These are phyloP conservation scores for Neodontobutis hainanensis DNA, from an alignment of 2,113 vertebrate species.

Conservation along the genomic window DNA sequence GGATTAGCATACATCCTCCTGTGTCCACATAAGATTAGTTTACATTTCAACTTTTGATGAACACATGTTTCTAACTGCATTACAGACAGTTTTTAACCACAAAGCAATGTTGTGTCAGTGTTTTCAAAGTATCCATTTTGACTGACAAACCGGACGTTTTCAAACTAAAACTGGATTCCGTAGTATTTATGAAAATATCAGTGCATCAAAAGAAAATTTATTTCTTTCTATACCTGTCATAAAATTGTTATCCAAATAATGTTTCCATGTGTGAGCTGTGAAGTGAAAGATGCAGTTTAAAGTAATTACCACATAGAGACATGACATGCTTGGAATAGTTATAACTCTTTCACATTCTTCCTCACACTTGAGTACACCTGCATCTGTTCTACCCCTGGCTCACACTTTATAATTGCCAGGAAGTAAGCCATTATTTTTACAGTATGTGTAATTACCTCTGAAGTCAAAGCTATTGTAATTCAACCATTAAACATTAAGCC, in stretches of 20 bases:
- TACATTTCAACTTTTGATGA: not conserved
- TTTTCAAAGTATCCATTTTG: too few species aligned
- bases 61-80: too few species aligned
- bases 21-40: not conserved
- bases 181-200: too few species aligned
- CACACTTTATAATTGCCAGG: constrained; percentile 18
- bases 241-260: not conserved
- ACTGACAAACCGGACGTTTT: too few species aligned
- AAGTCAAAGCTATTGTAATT: not conserved
- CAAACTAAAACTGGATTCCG: too few species aligned
- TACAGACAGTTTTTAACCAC: too few species aligned
- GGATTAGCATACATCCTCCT: not conserved
- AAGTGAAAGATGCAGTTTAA: not conserved
- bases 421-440: constrained; percentile 33
- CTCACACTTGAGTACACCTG: constrained; percentile 34
- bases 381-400: constrained; percentile 12
- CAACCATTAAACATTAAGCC: not conserved
- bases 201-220: too few species aligned
- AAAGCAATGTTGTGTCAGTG: too few species aligned
- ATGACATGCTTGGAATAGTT: constrained; percentile 2
- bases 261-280: not conserved
- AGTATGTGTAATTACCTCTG: constrained; percentile 33
- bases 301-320: constrained; percentile 6
- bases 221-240: not conserved
- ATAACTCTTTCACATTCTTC: constrained; percentile 10